These are phyloP conservation scores for Drosophila buzzatii DNA, from an alignment of 2,888 invertebrate genomes.

Conservation along the genomic window DNA sequence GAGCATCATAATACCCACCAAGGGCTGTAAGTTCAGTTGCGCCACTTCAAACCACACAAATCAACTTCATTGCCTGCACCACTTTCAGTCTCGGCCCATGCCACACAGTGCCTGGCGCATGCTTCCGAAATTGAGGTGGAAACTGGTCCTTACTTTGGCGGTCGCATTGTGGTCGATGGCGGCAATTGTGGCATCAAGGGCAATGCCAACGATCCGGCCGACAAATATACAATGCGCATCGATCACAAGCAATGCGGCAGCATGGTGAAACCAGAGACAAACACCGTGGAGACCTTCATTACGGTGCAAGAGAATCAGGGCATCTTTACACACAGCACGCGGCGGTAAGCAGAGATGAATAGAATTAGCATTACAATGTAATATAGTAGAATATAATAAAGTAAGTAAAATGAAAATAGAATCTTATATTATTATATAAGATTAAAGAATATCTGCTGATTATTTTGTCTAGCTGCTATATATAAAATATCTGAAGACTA, in stretches of 20 bases:
- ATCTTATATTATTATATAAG: no score
- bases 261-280: constrained; percentile 89
- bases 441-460: no score
- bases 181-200: constrained; percentile 91
- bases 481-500: background rate
- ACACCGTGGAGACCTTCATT: constrained; percentile 92
- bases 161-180: constrained; percentile 90
- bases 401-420: no score
- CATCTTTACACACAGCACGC: constrained; percentile 92
- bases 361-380: no score
- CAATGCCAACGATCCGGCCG: constrained; percentile 89
- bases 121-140: constrained; percentile 93
- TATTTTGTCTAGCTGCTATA: no score
- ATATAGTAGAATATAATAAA: background rate
- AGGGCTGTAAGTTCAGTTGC: constrained; percentile 90
- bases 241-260: constrained; percentile 91
- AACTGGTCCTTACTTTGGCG: constrained; percentile 93
- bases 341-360: constrained; percentile 86
- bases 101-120: constrained; percentile 92
- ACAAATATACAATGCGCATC: constrained; percentile 91
- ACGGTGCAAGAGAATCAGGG: constrained; percentile 93
- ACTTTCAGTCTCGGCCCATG: constrained; percentile 90
- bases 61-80: background rate
- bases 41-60: background rate
- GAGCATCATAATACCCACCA: constrained; percentile 91